Evolutionary conservation across 1,140 invertebrate species (phyloP), one percentile per base, ranked within the genome.

Genomic region (Tetranychus urticae): DNA sequence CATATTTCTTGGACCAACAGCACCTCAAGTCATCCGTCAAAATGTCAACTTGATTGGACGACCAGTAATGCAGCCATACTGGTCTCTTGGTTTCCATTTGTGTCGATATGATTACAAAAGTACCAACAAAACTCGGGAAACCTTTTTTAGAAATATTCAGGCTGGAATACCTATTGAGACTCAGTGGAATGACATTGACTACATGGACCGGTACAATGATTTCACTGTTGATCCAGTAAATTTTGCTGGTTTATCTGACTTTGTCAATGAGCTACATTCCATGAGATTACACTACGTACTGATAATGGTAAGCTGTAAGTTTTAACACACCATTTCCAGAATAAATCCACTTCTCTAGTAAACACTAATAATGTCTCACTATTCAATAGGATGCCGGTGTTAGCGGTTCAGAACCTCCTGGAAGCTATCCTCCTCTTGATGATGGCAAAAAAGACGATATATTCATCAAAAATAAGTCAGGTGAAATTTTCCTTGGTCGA

Each of bases 1-100:
- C 66, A 74, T 86, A 65, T 79, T 87, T 67, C 62, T 82, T 60
- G 85, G 85, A 0, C 82, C 83, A 2, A 76, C 75, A 3, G 84
- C 88, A 0, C 61, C 72, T 39, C 67, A 74, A 35, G 77, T 79
- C 4, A 66, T 77, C 3, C 66, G 69, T 39, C 77, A 80, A 65
- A 76, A 76, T 56, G 70, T 68, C 14, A 64, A 69, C 54, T 48
- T 72, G 13, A 63, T 71, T 47, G 69, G 69, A 14, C 59, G 42
- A 60, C 70, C 72, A 6, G 64, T 63, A 39, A 62, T 77, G 63
- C 73, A 74, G 2, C 71, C 77, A 0, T 75, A 74, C 66, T 76
- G 76, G 75, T 67, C 69, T 34, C 68, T 72, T 35, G 76, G 72
- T 13, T 71, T 71, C 36, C 74, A 78, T 64, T 65, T 77, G 0